Conservation (phyloP, 2,797 vertebrate genomes). For the Allobates femoralis region DNA sequence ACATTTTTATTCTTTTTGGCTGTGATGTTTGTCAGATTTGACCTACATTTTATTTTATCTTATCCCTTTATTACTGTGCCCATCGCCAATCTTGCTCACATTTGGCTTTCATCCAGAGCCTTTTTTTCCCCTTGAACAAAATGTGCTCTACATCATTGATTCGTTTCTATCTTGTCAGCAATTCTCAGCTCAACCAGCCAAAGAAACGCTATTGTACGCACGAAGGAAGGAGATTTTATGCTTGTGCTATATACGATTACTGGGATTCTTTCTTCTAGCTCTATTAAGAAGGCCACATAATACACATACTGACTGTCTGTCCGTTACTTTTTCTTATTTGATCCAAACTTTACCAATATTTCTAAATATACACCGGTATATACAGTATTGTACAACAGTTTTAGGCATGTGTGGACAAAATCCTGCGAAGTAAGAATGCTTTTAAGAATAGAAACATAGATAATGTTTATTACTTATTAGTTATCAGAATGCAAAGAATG, state of each 20-base stretch:
- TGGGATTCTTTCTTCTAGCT: slow-evolving; percentile 4
- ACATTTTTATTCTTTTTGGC: slow-evolving; percentile 57
- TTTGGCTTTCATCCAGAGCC: slow-evolving; percentile 55
- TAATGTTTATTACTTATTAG: too few species aligned
- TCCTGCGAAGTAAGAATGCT: too few species aligned
- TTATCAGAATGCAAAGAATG: too few species aligned
- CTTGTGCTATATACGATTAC: slow-evolving; percentile 37
- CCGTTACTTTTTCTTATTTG: not conserved
- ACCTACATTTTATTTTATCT: slow-evolving; percentile 60
- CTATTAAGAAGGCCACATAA: not conserved
- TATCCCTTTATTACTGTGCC: slow-evolving; percentile 51
- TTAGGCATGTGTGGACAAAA: too few species aligned
- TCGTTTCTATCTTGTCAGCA: slow-evolving; percentile 57
- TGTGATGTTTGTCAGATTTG: slow-evolving; percentile 60
- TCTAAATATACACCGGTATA: not conserved
- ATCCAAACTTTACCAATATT: not conserved
- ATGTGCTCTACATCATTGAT: slow-evolving; percentile 54
- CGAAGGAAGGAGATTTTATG: slow-evolving; percentile 38
- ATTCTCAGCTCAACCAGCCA: slow-evolving; percentile 56
- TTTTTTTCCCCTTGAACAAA: slow-evolving; percentile 59
- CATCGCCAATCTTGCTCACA: slow-evolving; percentile 49
- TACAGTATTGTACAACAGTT: too few species aligned
- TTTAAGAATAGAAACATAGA: too few species aligned
- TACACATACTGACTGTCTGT: not conserved
- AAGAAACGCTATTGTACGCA: slow-evolving; percentile 36